Percentiles rank a stretch among this genome's conserved stretches.
phyloP scores from a whole-genome alignment of 2,113 vertebrate genomes.

The Rhagologus leucostigma region DNA sequence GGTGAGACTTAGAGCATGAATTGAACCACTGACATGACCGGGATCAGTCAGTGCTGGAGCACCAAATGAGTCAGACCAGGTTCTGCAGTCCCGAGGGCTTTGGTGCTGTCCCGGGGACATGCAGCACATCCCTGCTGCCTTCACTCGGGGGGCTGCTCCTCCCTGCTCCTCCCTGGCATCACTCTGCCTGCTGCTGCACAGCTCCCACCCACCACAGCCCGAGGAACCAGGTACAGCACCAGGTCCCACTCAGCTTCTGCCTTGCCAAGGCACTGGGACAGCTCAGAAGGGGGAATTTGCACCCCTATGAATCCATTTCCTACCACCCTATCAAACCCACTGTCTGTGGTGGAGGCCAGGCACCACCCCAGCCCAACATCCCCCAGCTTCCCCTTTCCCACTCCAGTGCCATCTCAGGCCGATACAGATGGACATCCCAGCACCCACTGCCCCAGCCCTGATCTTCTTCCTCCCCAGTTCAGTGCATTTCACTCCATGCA shows the following conservation, averaged over 20 bases:
- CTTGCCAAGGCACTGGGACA: background rate
- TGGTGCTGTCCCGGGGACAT: background rate
- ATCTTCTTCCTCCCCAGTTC: background rate
- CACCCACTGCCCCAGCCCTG: background rate
- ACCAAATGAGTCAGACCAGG: background rate
- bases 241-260: background rate
- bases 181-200: background rate
- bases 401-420: background rate
- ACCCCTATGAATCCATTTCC: background rate
- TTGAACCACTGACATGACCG: background rate
- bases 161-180: background rate
- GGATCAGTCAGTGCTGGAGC: background rate
- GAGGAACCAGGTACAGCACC: background rate
- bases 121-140: background rate
- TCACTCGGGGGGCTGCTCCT: background rate
- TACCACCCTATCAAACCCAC: background rate
- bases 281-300: accelerated
- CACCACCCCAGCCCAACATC: background rate
- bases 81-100: accelerated
- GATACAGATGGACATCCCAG: background rate
- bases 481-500: background rate
- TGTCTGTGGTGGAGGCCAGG: background rate
- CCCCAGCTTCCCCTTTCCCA: background rate
- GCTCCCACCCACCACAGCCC: background rate
- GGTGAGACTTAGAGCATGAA: background rate